A percentile compares a stretch with the other conserved stretches of the same genome.
Conservation (phyloP, 2,113 vertebrate species). For the Xenopus laevis region DNA sequence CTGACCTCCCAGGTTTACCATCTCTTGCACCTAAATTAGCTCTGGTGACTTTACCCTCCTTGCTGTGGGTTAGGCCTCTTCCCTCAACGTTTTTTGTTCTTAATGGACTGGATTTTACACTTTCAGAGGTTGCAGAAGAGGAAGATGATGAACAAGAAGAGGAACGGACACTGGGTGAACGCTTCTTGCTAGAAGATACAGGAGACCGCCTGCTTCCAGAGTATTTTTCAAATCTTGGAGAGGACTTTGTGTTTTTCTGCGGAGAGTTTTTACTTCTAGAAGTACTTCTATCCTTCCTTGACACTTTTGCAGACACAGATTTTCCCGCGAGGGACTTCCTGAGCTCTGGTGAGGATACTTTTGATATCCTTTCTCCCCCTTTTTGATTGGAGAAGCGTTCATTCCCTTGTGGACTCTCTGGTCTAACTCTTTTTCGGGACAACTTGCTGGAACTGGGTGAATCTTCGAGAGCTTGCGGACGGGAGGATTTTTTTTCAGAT, state of each 20-base stretch:
- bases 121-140: slow-evolving; percentile 17
- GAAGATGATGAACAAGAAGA: slow-evolving; percentile 3
- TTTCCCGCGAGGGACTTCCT: background rate
- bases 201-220: background rate
- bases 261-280: slow-evolving; percentile 1
- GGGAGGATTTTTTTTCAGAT: background rate
- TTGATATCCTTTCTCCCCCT: background rate
- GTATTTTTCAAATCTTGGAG: slow-evolving; percentile 2
- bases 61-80: background rate
- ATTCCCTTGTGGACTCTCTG: background rate
- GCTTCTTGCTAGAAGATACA: background rate
- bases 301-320: background rate
- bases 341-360: background rate
- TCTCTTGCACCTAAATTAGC: background rate
- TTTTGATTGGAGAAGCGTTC: background rate
- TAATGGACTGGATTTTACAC: slow-evolving; percentile 5
- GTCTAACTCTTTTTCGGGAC: background rate
- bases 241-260: background rate
- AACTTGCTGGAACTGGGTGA: slow-evolving; percentile 1
- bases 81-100: background rate
- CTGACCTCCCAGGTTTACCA: slow-evolving; percentile 6
- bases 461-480: background rate
- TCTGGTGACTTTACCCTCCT: background rate
- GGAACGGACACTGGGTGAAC: background rate
- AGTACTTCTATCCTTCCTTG: slow-evolving; percentile 2